phyloP scores from a whole-genome alignment of 2,888 invertebrate species.

The Megamerina dolium region DNA sequence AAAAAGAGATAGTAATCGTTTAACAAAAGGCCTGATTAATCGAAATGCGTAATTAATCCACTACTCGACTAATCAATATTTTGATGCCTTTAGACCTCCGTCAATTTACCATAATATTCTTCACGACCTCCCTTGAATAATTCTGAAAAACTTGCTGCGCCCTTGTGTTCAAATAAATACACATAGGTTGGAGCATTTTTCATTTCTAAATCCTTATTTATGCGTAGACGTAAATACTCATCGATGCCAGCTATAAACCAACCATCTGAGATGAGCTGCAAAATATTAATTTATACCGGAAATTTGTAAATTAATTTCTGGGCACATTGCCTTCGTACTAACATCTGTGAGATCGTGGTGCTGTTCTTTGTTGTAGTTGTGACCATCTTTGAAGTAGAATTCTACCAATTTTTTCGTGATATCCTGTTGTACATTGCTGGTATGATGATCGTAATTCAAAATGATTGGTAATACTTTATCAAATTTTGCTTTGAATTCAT shows the following conservation, averaged over 20 bases:
- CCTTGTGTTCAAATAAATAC: constrained; percentile 63
- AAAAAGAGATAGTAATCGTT: no score
- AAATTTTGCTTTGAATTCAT: constrained; percentile 55
- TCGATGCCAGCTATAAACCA: constrained; percentile 64
- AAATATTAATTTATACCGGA: constrained; percentile 15
- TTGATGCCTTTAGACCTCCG: no score
- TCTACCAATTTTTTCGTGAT: constrained; percentile 54
- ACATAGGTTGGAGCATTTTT: constrained; percentile 64
- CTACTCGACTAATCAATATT: no score
- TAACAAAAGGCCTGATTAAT: no score
- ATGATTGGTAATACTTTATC: constrained; percentile 56
- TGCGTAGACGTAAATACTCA: constrained; percentile 56
- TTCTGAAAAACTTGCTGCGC: constrained; percentile 63
- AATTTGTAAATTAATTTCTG: background rate
- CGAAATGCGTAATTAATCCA: no score
- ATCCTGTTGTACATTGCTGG: constrained; percentile 43
- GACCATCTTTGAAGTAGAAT: constrained; percentile 54
- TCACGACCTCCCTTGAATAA: constrained; percentile 61
- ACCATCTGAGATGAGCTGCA: constrained; percentile 66
- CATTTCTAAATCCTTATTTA: constrained; percentile 50
- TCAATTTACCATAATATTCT: constrained; percentile 59
- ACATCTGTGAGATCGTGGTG: constrained; percentile 57
- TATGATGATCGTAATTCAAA: constrained; percentile 58
- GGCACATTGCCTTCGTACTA: no score
- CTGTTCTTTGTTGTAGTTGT: constrained; percentile 48